A percentile compares a stretch with the other conserved stretches of the same genome.
These are phyloP conservation scores for Cephus cinctus DNA, from an alignment of 1,140 invertebrate species.

Conservation along the genomic window DNA sequence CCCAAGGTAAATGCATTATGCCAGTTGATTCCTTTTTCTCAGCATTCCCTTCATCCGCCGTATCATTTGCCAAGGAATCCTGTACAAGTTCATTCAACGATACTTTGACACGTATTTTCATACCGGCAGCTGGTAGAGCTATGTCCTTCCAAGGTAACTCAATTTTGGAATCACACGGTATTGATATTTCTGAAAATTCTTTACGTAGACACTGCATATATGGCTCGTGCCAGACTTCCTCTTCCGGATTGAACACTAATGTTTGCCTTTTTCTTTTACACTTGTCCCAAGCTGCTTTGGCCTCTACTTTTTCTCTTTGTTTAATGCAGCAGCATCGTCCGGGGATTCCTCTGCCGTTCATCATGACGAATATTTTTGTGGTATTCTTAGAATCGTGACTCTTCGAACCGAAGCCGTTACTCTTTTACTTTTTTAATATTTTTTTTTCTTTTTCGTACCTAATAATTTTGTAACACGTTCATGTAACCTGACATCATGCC, in stretches of 20 bases:
- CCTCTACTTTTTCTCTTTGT: conserved; percentile 2
- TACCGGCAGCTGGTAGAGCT: conserved; percentile 21
- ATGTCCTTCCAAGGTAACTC: conserved; percentile 45
- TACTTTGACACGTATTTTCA: conserved; percentile 25
- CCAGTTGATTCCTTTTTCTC: conserved; percentile 19
- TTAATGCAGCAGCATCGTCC: conserved; percentile 11
- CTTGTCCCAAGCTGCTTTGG: neutral
- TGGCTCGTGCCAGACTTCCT: conserved; percentile 34
- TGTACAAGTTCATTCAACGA: neutral
- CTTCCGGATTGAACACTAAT: conserved; percentile 30
- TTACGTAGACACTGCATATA: conserved; percentile 31
- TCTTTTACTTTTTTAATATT: neutral
- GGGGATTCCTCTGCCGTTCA: neutral
- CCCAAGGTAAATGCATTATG: conserved; percentile 35
- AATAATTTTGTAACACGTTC: neutral
- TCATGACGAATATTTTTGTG: neutral
- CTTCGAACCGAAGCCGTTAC: neutral
- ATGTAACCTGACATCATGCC: neutral
- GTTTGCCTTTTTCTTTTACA: conserved; percentile 26
- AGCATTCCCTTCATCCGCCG: neutral
- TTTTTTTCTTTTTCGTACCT: neutral
- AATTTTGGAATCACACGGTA: conserved; percentile 33
- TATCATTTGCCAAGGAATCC: neutral
- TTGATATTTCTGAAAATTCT: conserved; percentile 29
- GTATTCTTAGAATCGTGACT: neutral